Base-by-base conservation (phyloP, 1,140 invertebrate species). In the Neodiprion pinetum region DNA sequence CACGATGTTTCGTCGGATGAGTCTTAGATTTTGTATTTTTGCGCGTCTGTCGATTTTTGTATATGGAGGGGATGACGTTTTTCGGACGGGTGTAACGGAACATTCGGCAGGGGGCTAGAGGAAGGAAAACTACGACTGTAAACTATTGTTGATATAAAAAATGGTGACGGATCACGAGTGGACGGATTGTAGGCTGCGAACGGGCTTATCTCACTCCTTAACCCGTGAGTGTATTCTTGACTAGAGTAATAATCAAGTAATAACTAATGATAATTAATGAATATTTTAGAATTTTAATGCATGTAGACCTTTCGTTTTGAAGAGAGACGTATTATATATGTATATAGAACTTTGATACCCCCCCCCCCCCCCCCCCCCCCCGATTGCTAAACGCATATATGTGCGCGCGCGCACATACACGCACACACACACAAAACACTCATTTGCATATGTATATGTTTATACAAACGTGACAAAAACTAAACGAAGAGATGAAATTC, bases 241-340 rank as follows among this genome's bases (percentile, higher is more conserved):
- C 70, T 71, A 71, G 28, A 40, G 70, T 47, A 71, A 71, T 71
- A 71, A 71, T 71, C 23, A n/a, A 71, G 70, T 71, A 71, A 71
- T 71, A 71, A 71, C 14, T 71, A 71, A 71, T 71, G 28, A 40
- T 40, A 40, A 23, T 40, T 71, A 71, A 71, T 17, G 7, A 48
- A 40, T 71, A 69, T 69, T 21, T 14, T 69, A 69, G 17, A 23
- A 69, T 69, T 65, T 14, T 69, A 23, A 7, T 71, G 48, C 70
- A 71, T 49, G 70, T 71, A 70, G 68, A 40, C 2, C 68, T 70
- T 70, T 70, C 28, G 28, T 70, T 70, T 70, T 17, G 0, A 17
- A 28, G 2, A 65, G 2, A 14, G 61, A 65, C 12, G 76, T 79
- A 80, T 81, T 75, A 80, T 80, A 65, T 80, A 78, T 28, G n/a